Evolutionary conservation across 2,888 invertebrate species (phyloP), one percentile per base, ranked within the genome.

Genomic region (Pseudoips prasinana): DNA sequence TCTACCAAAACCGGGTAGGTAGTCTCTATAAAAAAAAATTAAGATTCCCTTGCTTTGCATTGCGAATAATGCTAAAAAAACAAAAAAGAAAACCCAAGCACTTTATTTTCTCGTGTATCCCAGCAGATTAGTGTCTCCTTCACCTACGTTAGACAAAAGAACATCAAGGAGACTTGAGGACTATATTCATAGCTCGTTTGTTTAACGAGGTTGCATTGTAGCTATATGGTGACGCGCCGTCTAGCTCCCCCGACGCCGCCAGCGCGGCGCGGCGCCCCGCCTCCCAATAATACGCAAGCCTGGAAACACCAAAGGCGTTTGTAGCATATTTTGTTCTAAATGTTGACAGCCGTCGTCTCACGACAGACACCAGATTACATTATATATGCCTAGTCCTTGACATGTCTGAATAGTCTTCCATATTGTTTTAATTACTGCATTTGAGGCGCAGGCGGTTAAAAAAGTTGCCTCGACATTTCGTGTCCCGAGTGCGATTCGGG

Each of bases 191-290:
- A 46, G 57, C 58, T 70, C 63, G 63, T 69, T 69, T 71, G 57
- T 52, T 53, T 67, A 70, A 71, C 69, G 66, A 73, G 69, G 63
- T 62, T 59, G 53, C 64, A 59, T 65, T 58, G 54, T 56, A 51
- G 57, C 55, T 62, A 64, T 65, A 54, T 43, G 80, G 78, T 68
- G 80, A 75, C 83, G 64, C 60, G 68, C 69, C 63, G 84, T 84
- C 85, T 83, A 67, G 78, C 80, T 62, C 65, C 67, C 64, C 41
- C 25, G 48, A 36, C 58, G 54, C 58, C 54, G 33, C 24, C n/a
- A 25, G 35, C 51, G 51, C 25, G 47, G 30, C 56, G 20, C 20
- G 14, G 5, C 14, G 14, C 14, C 14, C 3, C 5, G 5, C 14
- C 5, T n/a, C n/a, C n/a, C n/a, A n/a, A n/a, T n/a, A n/a, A n/a